A percentile compares a stretch with the other conserved stretches of the same genome.
phyloP scores from a whole-genome alignment of 1,140 invertebrate species.

The Chymomyza costata region DNA sequence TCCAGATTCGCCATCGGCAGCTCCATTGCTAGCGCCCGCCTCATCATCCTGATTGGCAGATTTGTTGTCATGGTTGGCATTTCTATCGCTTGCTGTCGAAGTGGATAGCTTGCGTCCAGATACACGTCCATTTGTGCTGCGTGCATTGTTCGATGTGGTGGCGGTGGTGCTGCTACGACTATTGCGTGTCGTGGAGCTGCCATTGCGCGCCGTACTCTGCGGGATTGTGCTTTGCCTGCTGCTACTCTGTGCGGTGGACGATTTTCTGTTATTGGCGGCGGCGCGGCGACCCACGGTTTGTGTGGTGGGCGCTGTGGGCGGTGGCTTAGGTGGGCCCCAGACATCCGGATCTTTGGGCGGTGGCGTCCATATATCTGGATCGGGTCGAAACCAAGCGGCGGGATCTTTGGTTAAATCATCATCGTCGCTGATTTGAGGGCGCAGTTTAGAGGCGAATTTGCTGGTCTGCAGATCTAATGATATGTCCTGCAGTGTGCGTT shows the following conservation, averaged over 20 bases:
- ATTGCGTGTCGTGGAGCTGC: slow-evolving; percentile 24
- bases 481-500: slow-evolving; percentile 79
- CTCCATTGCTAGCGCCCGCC: slow-evolving; percentile 31
- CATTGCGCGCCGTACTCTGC: slow-evolving; percentile 44
- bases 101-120: slow-evolving; percentile 57
- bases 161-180: slow-evolving; percentile 17
- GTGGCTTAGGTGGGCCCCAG: slow-evolving; percentile 89
- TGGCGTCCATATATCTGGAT: slow-evolving; percentile 84
- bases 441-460: slow-evolving; percentile 59
- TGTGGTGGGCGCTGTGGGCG: slow-evolving; percentile 69
- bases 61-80: slow-evolving; percentile 39
- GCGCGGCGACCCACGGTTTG: slow-evolving; percentile 64
- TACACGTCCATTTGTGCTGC: slow-evolving; percentile 39
- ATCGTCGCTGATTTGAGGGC: slow-evolving; percentile 52
- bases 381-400: slow-evolving; percentile 73
- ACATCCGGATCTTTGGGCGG: slow-evolving; percentile 89
- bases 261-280: slow-evolving; percentile 77
- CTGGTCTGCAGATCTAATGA: slow-evolving; percentile 68
- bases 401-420: slow-evolving; percentile 62
- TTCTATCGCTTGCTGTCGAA: slow-evolving; percentile 28
- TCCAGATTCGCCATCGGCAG: slow-evolving; percentile 72
- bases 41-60: slow-evolving; percentile 40
- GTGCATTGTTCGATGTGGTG: slow-evolving; percentile 30
- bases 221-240: slow-evolving; percentile 56
- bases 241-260: slow-evolving; percentile 63